These are phyloP conservation scores for Darwinula stevensoni DNA, from an alignment of 2,888 invertebrate genomes.

Conservation along the genomic window DNA sequence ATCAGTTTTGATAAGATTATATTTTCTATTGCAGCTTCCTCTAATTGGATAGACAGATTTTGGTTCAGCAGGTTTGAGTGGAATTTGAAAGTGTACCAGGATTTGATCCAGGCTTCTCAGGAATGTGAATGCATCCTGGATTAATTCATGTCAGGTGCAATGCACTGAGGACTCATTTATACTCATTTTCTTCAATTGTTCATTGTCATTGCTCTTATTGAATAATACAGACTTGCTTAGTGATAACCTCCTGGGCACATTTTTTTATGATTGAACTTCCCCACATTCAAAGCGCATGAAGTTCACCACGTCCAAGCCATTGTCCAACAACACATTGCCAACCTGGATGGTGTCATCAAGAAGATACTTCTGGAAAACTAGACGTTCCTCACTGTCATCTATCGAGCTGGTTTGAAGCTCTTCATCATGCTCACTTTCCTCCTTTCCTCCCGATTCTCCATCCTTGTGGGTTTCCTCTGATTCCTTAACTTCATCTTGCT, in stretches of 20 bases:
- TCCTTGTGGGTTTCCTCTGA: constrained; percentile 5
- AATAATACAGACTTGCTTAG: too few relatives aligned
- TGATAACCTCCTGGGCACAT: background rate
- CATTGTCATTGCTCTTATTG: too few relatives aligned
- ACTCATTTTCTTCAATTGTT: too few relatives aligned
- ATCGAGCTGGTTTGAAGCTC: constrained; percentile 17
- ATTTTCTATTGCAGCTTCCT: too few relatives aligned
- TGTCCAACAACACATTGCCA: constrained; percentile 31
- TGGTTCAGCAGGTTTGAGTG: too few relatives aligned
- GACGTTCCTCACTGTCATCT: constrained; percentile 28
- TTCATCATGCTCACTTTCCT: constrained; percentile 18
- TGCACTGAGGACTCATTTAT: too few relatives aligned
- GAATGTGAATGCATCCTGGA: too few relatives aligned
- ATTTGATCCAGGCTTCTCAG: too few relatives aligned
- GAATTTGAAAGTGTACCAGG: too few relatives aligned
- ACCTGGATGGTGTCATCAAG: constrained; percentile 43
- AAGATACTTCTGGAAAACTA: constrained; percentile 63
- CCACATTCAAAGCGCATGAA: constrained; percentile 70
- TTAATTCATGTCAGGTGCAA: too few relatives aligned
- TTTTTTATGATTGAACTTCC: constrained; percentile 24
- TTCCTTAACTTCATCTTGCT: constrained; percentile 1
- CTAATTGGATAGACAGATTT: too few relatives aligned
- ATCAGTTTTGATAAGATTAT: too few relatives aligned
- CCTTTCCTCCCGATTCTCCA: constrained; percentile 11
- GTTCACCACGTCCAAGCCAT: constrained; percentile 28